Conservation (phyloP, 2,797 vertebrate genomes). For the Catamblyrhynchus diadema region DNA sequence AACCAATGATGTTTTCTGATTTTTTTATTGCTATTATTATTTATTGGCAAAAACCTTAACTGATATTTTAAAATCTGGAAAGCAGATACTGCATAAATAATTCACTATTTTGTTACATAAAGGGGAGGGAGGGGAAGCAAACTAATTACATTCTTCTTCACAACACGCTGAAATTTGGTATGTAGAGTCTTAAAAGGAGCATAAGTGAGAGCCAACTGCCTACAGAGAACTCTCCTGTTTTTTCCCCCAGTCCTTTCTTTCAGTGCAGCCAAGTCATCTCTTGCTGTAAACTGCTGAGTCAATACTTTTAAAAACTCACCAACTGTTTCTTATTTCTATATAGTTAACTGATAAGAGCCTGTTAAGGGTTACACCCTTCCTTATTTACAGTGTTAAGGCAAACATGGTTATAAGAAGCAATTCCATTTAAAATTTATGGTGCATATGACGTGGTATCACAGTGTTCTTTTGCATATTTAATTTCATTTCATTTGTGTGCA, state of each 20-base stretch:
- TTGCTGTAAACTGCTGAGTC: conserved; percentile 46
- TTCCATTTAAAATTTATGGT: background rate
- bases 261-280: conserved; percentile 11
- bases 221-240: background rate
- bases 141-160: background rate
- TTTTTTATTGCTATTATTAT: background rate
- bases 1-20: background rate
- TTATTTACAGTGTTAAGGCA: conserved; percentile 39
- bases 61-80: background rate
- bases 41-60: background rate
- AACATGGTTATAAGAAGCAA: conserved; percentile 39
- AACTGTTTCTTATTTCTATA: conserved; percentile 49
- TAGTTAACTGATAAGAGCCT: conserved; percentile 46
- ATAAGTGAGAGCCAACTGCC: background rate
- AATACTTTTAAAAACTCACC: conserved; percentile 20
- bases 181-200: background rate
- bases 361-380: conserved; percentile 51
- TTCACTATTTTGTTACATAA: background rate
- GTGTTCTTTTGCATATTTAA: background rate
- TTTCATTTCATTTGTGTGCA: background rate
- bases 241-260: background rate
- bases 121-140: background rate
- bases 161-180: background rate
- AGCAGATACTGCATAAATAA: background rate
- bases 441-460: background rate